These are phyloP conservation scores for Sebastiscus albofasciatus DNA, from an alignment of 2,797 vertebrate species.

Conservation along the genomic window DNA sequence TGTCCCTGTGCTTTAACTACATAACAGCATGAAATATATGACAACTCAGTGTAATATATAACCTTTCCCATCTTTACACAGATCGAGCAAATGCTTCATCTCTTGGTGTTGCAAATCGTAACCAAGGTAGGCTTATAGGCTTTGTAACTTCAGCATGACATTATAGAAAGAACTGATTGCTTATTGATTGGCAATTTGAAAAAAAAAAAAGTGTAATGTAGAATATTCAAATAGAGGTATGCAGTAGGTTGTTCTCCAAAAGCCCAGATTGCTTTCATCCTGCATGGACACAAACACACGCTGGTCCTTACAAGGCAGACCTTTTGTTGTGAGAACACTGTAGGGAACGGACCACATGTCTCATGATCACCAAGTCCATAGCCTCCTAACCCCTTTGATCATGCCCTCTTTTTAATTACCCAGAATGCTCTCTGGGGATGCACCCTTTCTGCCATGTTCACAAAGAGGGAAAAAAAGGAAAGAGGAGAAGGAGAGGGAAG, in stretches of 20 bases:
- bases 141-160: conserved; percentile 76
- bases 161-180: conserved; percentile 37
- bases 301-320: conserved; percentile 48
- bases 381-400: conserved; percentile 67
- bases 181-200: conserved; percentile 46
- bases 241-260: conserved; percentile 36
- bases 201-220: conserved; percentile 11
- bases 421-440: conserved; percentile 63
- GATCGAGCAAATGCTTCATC: conserved; percentile 98
- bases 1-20: conserved; percentile 59
- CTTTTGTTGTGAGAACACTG: conserved; percentile 66
- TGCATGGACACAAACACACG: conserved; percentile 51
- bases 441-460: conserved; percentile 57
- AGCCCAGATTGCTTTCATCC: conserved; percentile 50
- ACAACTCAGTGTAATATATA: conserved; percentile 82
- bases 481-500: conserved; percentile 48
- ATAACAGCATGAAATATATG: conserved; percentile 58
- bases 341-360: conserved; percentile 55
- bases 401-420: conserved; percentile 71
- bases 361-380: conserved; percentile 57
- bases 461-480: conserved; percentile 24
- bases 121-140: conserved; percentile 93
- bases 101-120: conserved; percentile 97
- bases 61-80: conserved; percentile 90
- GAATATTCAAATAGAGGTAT: conserved; percentile 28